Base-by-base conservation (phyloP, 2,797 vertebrate species). In the Notoglanidium macrostoma region DNA sequence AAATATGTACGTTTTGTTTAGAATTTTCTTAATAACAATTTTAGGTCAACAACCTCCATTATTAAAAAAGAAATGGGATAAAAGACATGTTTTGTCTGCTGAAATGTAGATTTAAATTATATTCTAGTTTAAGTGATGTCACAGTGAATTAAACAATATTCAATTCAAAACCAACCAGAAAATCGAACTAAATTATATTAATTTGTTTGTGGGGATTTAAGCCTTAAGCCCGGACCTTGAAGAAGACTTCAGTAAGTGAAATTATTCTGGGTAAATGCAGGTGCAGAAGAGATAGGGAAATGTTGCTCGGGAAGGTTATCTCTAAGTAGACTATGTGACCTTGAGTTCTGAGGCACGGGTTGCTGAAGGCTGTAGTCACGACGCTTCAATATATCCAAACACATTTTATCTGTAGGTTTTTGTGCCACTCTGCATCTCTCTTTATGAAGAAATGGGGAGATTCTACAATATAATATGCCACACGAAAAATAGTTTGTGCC, bases 221-320 rank as follows among this genome's bases (percentile, higher is more conserved):
- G n/a, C 59, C 40, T 46, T 19, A 54, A 77, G 49, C 29, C 17
- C 57, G 76, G 2, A 44, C 35, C 79, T 49, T 54, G n/a, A 83
- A 51, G 32, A 59, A 10, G n/a, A 67, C 14, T 44, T 29, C 46
- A 21, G n/a, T 68, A 29, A 68, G 29, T 32, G 81, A 68, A 54
- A 29, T 29, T 19, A 49, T 83, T 67, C 40, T 29, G 80, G n/a
- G n/a, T 83, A 51, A 83, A 83, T 68, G 81, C 81, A 83, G 63
- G 63, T 54, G 46, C 63, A 68, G 81, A 44, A 32, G 63, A 35
- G 81, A 68, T 67, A 68, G 63, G 46, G n/a, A 59, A 35, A 83
- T 68, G 63, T 15, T 67, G 26, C 63, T 35, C 3, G 10, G n/a
- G 29, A 83, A 51, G 81, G 63, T 83, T 65, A 67, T 83, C 44